Base-by-base conservation (phyloP, 2,888 invertebrate genomes). In the Synanthedon vespiformis region DNA sequence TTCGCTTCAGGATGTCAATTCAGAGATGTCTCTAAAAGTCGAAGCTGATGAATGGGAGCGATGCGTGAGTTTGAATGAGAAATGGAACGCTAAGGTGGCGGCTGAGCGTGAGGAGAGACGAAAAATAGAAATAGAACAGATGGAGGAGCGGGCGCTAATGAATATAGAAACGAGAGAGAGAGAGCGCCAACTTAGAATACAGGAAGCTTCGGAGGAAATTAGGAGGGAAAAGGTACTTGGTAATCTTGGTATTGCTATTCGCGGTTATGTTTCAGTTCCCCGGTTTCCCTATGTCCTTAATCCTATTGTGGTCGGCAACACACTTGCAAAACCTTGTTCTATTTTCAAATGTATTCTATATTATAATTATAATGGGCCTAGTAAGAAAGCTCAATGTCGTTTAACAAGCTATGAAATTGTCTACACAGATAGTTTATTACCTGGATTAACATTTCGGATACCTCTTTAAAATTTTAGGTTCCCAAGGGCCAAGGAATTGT, bases 1-100 rank as follows among this genome's bases (percentile, higher is more conserved):
- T 0, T 77, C 84, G 0, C 78, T 88, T 2, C 82, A 88, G 8
- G 89, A 88, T 54, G 88, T 88, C 11, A 88, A 88, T 66, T 84
- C 89, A 4, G 89, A 88, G 53, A 78, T 88, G 67, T 89, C 89
- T 11, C 77, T 88, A 44, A 81, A 88, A 51, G 72, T 89, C 51
- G 90, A 91, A 56, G 89, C 91, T 1, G 89, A 90, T 4, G 93
- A 94, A 60, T 92, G 91, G 75, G 78, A 81, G 50, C 72, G 68
- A 10, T 92, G 92, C 61, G 70, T 87, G 3, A 72, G 86, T 57
- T 67, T 91, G 11, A 95, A 95, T 65, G 89, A 92, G 0, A 77
- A 88, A 57, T 95, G 95, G 94, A 95, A 95, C 72, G 78, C 80
- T 1, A 77, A 89, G 62, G 85, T 92, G 18, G 90, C 91, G 1